Evolutionary conservation across 2,888 invertebrate genomes (phyloP).

Genomic region (Agonopterix subpropinquella): DNA sequence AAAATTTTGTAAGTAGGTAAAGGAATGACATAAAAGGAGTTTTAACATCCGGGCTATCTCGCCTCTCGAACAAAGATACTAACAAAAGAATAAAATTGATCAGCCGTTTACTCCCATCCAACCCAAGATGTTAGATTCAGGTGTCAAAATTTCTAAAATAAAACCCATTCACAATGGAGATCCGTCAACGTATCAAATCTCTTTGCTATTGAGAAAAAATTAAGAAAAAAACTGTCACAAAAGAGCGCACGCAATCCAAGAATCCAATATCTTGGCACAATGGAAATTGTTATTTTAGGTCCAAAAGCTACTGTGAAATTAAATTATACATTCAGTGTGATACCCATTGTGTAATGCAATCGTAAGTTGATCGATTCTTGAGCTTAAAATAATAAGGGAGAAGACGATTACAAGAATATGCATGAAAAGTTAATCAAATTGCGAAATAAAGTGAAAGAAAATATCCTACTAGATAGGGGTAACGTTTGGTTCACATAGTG

Average conservation of each 20-base stretch:
- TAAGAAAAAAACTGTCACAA: constrained; percentile 42
- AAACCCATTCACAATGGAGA: constrained; percentile 48
- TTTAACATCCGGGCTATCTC: constrained; percentile 43
- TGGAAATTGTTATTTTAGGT: constrained; percentile 61
- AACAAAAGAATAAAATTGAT: constrained; percentile 56
- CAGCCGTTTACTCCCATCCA: constrained; percentile 24
- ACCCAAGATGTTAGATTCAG: constrained; percentile 58
- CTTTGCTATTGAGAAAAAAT: constrained; percentile 30
- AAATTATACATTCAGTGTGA: constrained; percentile 28
- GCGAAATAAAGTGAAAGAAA: too few relatives aligned
- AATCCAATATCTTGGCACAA: constrained; percentile 57
- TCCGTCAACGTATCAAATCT: constrained; percentile 67
- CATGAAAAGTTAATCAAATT: too few relatives aligned
- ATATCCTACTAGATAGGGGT: too few relatives aligned
- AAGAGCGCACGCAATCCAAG: constrained; percentile 57
- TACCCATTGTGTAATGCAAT: constrained; percentile 14
- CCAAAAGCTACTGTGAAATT: constrained; percentile 38
- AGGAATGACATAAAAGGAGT: constrained; percentile 9
- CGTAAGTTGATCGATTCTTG: not conserved
- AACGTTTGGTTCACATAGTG: too few relatives aligned
- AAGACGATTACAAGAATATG: not conserved
- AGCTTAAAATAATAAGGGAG: constrained; percentile 5
- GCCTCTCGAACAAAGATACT: constrained; percentile 19
- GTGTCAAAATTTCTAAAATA: constrained; percentile 58
- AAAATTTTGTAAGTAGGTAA: not conserved